Base-by-base conservation (phyloP, 1,140 invertebrate species). In the Hylaeus anthracinus region DNA sequence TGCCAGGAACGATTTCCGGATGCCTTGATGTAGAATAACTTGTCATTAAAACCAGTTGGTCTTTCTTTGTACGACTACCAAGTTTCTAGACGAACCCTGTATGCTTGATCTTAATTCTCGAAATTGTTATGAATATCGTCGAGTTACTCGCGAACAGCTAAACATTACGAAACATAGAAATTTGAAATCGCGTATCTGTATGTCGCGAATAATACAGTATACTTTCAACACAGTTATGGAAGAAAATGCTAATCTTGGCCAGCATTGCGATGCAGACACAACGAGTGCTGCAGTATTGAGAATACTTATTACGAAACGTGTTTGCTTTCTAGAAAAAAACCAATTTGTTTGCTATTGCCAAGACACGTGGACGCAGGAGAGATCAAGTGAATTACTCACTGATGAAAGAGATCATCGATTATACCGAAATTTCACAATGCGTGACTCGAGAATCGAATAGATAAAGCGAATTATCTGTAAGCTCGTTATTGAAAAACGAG, bases 261-360 rank as follows among this genome's bases (percentile, higher is more conserved):
- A 72, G 43, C 61, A 45, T 58, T 48, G 43, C 37, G 5, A 43
- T 39, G n/a, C 12, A 39, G 53, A 51, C 37, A 58, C 39, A 58
- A 51, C 9, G 51, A 9, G 53, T 43, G 15, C 53, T 9, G 43
- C 5, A 39, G 39, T 48, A 75, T 74, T 55, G 48, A 43, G 65
- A 61, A 14, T 63, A 70, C 79, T 81, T 81, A 26, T 26, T 26
- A 81, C 65, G 72, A 81, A 81, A 81, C 79, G 37, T 45, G 37
- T 55, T 41, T 81, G 55, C 79, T 81, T 81, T 81, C 79, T 81
- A 81, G 56, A 70, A 70, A 75, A 81, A 72, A 53, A 67, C 41
- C 15, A 48, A n/a, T 39, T 58, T 76, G 15, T 26, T 56, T 39
- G 39, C 53, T 45, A 53, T 43, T 56, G 53, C 39, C 45, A 67